Percentiles rank a stretch among this genome's conserved stretches.
Evolutionary conservation across 2,888 invertebrate species (phyloP).

Genomic region (Arrhopalites spinosus): DNA sequence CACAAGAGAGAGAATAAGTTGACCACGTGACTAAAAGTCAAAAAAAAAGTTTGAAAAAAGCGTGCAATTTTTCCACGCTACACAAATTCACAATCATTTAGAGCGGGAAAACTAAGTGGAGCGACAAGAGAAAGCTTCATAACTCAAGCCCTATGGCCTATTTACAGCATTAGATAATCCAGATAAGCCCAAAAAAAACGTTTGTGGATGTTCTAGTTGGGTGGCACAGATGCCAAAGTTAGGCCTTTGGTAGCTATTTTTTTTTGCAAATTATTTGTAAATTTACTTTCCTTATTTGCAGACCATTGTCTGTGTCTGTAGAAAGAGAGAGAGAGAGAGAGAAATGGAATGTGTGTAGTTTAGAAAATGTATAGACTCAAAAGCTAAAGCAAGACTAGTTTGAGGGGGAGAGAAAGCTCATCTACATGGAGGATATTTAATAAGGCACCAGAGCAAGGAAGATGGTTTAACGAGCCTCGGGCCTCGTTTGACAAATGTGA

Average conservation of each 20-base stretch:
- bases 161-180: not conserved
- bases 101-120: no score
- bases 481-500: slow-evolving; percentile 55
- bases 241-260: not conserved
- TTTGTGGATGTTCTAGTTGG: not conserved
- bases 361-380: not conserved
- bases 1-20: no score
- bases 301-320: not conserved
- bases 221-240: slow-evolving; percentile 17
- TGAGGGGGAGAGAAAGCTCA: no score
- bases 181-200: not conserved
- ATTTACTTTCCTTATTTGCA: slow-evolving; percentile 4
- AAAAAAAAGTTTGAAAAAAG: not conserved
- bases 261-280: slow-evolving; percentile 28
- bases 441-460: slow-evolving; percentile 19
- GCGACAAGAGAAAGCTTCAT: not conserved
- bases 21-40: no score
- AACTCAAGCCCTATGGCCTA: slow-evolving; percentile 1
- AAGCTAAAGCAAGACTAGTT: not conserved
- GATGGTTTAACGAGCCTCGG: slow-evolving; percentile 37
- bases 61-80: not conserved
- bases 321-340: no score
- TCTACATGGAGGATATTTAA: slow-evolving; percentile 33
- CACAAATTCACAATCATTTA: no score
- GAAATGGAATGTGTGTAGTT: no score